Evolutionary conservation across 1,140 invertebrate genomes (phyloP).

Genomic region (Philotrypesis tridentata): DNA sequence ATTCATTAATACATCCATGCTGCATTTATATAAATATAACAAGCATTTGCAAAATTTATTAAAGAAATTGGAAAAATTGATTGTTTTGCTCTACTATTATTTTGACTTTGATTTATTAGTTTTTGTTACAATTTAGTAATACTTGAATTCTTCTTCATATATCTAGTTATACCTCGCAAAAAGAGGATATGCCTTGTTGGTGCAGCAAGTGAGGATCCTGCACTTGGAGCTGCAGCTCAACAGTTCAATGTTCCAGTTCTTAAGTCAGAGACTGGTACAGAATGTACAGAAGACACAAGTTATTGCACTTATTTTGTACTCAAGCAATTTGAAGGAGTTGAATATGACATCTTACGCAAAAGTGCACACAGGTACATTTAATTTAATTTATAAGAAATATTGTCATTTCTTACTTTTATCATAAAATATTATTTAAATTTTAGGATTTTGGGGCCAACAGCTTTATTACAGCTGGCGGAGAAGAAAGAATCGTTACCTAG

Average conservation of each 20-base stretch:
- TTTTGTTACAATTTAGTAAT: neutral
- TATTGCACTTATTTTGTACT: slow-evolving; percentile 83
- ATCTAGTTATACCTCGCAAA: slow-evolving; percentile 65
- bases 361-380: slow-evolving; percentile 76
- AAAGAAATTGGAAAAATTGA: neutral
- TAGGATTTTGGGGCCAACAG: slow-evolving; percentile 84
- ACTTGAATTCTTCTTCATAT: neutral
- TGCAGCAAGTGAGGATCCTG: slow-evolving; percentile 72
- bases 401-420: slow-evolving; percentile 25
- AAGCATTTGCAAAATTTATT: neutral
- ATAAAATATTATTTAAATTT: slow-evolving; percentile 49
- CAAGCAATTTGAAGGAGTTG: slow-evolving; percentile 80
- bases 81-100: slow-evolving; percentile 13
- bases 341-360: slow-evolving; percentile 79
- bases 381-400: slow-evolving; percentile 18
- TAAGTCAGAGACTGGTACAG: slow-evolving; percentile 77
- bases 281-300: slow-evolving; percentile 75
- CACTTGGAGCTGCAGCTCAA: slow-evolving; percentile 75
- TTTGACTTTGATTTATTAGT: neutral
- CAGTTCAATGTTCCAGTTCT: slow-evolving; percentile 79
- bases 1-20: no score
- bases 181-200: slow-evolving; percentile 80
- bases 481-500: slow-evolving; percentile 80
- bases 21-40: neutral
- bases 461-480: slow-evolving; percentile 83